Percentiles rank a stretch among this genome's conserved stretches.
Evolutionary conservation across 2,113 vertebrate species (phyloP).

Genomic region (Pristiophorus japonicus): DNA sequence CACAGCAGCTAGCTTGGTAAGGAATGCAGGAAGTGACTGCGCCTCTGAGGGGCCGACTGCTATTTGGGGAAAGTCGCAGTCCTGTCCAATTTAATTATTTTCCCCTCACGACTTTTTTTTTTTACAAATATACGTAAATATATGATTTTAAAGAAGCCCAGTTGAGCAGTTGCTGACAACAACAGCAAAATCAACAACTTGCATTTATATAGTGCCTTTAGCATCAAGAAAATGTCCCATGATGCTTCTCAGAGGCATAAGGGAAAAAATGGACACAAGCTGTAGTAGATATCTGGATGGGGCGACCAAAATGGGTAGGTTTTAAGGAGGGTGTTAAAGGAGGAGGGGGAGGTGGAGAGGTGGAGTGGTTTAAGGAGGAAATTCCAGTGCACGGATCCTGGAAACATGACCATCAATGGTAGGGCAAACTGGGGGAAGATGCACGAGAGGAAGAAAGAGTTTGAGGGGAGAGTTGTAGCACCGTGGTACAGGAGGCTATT

Average conservation of each 20-base stretch:
- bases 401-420: neutral
- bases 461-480: too few relatives aligned
- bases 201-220: neutral
- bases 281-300: neutral
- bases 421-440: neutral
- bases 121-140: neutral
- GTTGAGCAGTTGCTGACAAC: neutral
- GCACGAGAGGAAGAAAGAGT: too few relatives aligned
- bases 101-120: too few relatives aligned
- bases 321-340: neutral
- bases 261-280: neutral
- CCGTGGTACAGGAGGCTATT: too few relatives aligned
- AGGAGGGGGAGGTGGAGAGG: neutral
- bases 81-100: too few relatives aligned
- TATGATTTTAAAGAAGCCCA: neutral
- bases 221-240: neutral
- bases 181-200: neutral
- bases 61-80: too few relatives aligned
- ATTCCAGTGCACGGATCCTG: neutral
- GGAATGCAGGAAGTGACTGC: too few relatives aligned
- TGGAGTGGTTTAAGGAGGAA: neutral
- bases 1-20: too few relatives aligned
- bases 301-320: neutral
- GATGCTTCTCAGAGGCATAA: neutral
- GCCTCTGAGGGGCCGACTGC: too few relatives aligned